These are phyloP conservation scores for Drosophila saltans DNA, from an alignment of 1,140 invertebrate species.

Conservation along the genomic window DNA sequence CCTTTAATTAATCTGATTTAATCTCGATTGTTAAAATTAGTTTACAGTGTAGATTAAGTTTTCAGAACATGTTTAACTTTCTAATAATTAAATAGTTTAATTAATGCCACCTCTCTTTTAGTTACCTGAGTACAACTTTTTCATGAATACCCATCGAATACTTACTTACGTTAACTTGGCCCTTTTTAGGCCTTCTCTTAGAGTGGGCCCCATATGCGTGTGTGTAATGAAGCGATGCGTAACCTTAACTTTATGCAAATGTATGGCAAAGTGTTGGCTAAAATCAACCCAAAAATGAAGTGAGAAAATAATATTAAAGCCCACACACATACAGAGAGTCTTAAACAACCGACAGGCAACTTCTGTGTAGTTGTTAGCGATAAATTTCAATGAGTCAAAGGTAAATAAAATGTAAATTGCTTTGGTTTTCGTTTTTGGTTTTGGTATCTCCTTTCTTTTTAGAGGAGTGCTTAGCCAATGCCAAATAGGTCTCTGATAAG, in stretches of 20 bases:
- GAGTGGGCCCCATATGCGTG: neutral
- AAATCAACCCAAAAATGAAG: constrained; percentile 16
- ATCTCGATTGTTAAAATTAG: too few species aligned
- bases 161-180: neutral
- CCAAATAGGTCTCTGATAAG: constrained; percentile 17
- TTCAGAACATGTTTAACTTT: too few species aligned
- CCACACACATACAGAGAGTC: neutral
- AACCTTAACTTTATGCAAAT: constrained; percentile 15
- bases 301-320: constrained; percentile 23
- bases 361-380: constrained; percentile 12
- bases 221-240: constrained; percentile 3
- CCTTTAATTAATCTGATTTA: too few species aligned
- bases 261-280: constrained; percentile 13
- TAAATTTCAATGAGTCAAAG: constrained; percentile 21
- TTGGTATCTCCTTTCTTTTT: constrained; percentile 17
- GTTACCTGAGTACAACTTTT: neutral
- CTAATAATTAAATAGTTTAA: too few species aligned
- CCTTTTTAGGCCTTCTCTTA: neutral
- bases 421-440: neutral
- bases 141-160: neutral
- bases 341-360: constrained; percentile 1
- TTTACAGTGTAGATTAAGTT: too few species aligned
- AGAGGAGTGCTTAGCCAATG: constrained; percentile 8
- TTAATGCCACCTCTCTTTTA: neutral
- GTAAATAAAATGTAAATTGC: constrained; percentile 12